These are phyloP conservation scores for Nymphalis polychloros DNA, from an alignment of 2,888 invertebrate species.

Conservation along the genomic window DNA sequence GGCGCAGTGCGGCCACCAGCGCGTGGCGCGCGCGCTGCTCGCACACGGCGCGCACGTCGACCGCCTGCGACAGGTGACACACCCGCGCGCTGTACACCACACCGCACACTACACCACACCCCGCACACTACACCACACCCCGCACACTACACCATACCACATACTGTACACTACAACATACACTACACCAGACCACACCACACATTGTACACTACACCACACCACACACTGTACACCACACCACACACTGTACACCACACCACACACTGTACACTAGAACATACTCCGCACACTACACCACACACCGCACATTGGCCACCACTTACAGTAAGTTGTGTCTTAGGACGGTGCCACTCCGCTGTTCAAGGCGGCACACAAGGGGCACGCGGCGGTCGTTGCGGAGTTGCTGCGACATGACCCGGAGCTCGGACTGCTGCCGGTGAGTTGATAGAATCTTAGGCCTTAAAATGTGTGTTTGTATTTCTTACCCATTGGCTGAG, in stretches of 20 bases:
- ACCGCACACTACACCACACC: conserved; percentile 88
- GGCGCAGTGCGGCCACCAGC: conserved; percentile 96
- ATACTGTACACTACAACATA: no score
- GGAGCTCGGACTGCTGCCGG: conserved; percentile 90
- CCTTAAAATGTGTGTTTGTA: background rate
- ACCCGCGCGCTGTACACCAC: conserved; percentile 61
- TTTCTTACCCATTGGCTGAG: background rate
- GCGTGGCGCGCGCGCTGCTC: conserved; percentile 88
- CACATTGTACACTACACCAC: conserved; percentile 86
- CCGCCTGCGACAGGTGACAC: conserved; percentile 91
- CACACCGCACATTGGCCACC: background rate
- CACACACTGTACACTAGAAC: conserved; percentile 59
- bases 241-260: conserved; percentile 88
- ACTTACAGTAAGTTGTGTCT: conserved; percentile 4
- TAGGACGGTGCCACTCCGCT: conserved; percentile 96
- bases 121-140: conserved; percentile 56
- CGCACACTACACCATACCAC: conserved; percentile 89
- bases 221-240: background rate
- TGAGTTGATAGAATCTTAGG: conserved; percentile 63
- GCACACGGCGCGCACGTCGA: conserved; percentile 90
- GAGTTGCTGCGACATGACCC: conserved; percentile 92
- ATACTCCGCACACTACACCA: conserved; percentile 44
- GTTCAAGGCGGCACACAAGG: conserved; percentile 97
- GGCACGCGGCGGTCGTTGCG: conserved; percentile 92
- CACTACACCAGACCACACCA: no score